Evolutionary conservation across 1,140 invertebrate genomes (phyloP), one percentile per base, ranked within the genome.

Genomic region (Habropoda laboriosa): DNA sequence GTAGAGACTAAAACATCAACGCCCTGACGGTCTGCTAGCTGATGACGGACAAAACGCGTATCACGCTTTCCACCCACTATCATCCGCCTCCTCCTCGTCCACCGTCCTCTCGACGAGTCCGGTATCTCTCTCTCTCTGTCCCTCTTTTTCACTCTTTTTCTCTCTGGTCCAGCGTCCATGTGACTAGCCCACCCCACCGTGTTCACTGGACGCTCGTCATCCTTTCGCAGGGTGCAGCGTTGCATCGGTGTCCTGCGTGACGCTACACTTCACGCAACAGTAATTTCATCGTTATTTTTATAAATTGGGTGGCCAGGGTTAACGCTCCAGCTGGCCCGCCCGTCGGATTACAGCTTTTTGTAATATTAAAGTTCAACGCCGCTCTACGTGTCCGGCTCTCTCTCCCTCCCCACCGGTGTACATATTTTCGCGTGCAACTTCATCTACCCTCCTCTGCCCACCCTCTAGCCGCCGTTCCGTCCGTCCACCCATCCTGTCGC

Each of bases 211-310:
- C 63, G 64, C 68, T 79, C 86, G 78, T 80, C 83, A 86, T 87
- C 75, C 86, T 82, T 82, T 85, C 81, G 85, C 83, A 45, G 86
- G 79, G 82, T 89, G 88, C 88, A 86, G 70, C 87, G 84, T 81
- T 87, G 80, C 86, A 82, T 83, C 84, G 86, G 85, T 89, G 86
- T 87, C 86, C 81, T 88, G 88, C 86, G 89, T 88, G 87, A 87
- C 81, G 86, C 85, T 89, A 90, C 86, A 85, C 89, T 92, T 92
- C 88, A 92, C 90, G 92, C 92, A 90, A 92, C 92, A 93, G 91
- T 92, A 90, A 92, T 92, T 93, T 91, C 91, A 92, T 92, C 92
- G 92, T 93, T 93, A 93, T 92, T 93, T 93, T 92, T 92, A 92
- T 92, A 93, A 93, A 92, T 93, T 93, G 92, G 91, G 88, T 89